A percentile compares a stretch with the other conserved stretches of the same genome.
These are phyloP conservation scores for Corythornis vintsioides DNA, from an alignment of 2,113 vertebrate species.

Conservation along the genomic window DNA sequence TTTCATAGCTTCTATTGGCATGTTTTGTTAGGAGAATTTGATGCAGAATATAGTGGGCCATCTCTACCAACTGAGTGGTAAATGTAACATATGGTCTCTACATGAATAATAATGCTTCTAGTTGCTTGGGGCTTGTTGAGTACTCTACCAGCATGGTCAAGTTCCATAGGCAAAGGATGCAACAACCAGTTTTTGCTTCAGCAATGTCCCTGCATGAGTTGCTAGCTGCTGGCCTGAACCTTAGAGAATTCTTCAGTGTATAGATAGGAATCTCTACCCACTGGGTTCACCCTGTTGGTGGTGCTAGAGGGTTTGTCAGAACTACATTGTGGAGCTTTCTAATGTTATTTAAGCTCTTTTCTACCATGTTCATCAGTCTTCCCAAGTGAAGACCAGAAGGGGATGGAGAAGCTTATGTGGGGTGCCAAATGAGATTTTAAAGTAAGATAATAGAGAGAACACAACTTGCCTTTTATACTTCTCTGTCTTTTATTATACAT, in stretches of 20 bases:
- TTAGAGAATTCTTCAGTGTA: not conserved
- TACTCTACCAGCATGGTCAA: not conserved
- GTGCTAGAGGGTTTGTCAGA: not conserved
- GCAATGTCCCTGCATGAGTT: not conserved
- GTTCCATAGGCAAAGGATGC: not conserved
- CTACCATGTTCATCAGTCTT: not conserved
- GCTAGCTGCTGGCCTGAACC: not conserved
- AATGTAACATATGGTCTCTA: accelerated
- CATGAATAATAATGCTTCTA: accelerated
- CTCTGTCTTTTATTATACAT: not conserved
- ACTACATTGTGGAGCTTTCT: not conserved
- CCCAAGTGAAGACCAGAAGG: not conserved
- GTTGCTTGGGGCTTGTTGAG: not conserved
- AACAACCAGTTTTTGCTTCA: not conserved
- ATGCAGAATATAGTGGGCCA: not conserved
- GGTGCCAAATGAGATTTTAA: not conserved
- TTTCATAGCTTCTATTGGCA: not conserved
- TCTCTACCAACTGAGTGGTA: not conserved
- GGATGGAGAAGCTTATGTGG: not conserved
- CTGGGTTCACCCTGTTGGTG: not conserved
- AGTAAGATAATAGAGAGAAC: not conserved
- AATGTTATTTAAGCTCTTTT: not conserved
- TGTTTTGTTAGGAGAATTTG: not conserved
- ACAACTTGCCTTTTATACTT: not conserved
- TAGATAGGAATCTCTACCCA: not conserved